Evolutionary conservation across 2,888 invertebrate genomes (phyloP).

Genomic region (Asteroscopus sphinx): DNA sequence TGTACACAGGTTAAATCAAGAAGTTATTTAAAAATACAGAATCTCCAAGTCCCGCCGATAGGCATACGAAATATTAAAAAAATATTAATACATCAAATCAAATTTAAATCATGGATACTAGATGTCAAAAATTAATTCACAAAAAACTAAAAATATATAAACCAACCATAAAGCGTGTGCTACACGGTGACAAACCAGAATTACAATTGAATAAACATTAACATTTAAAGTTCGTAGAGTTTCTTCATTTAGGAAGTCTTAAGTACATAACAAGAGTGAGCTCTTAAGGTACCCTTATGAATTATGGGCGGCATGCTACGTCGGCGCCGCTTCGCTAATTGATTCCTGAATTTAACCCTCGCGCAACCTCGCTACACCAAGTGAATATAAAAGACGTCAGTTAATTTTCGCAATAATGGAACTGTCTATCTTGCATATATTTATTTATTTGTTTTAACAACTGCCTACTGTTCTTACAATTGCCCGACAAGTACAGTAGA

Average conservation of each 20-base stretch:
- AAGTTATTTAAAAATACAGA: too few species aligned
- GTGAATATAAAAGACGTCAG: conserved; percentile 31
- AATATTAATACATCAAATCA: too few species aligned
- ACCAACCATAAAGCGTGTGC: too few species aligned
- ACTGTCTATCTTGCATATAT: background rate
- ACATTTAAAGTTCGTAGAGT: background rate
- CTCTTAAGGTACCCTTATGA: conserved; percentile 68
- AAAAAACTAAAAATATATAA: too few species aligned
- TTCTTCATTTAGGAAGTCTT: conserved; percentile 4
- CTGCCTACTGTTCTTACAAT: too few species aligned
- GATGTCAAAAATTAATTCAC: too few species aligned
- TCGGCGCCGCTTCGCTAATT: conserved; percentile 67
- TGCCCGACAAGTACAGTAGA: too few species aligned
- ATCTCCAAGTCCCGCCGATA: too few species aligned
- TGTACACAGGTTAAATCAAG: too few species aligned
- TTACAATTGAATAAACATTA: background rate
- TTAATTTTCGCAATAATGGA: conserved; percentile 18
- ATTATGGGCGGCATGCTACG: conserved; percentile 70
- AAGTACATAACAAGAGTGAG: conserved; percentile 57
- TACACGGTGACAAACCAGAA: background rate
- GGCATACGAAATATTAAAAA: too few species aligned
- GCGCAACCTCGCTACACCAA: conserved; percentile 53
- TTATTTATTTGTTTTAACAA: background rate
- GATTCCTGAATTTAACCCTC: conserved; percentile 73
- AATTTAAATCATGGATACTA: too few species aligned